phyloP scores from a whole-genome alignment of 2,113 vertebrate species.

The Calypte anna region DNA sequence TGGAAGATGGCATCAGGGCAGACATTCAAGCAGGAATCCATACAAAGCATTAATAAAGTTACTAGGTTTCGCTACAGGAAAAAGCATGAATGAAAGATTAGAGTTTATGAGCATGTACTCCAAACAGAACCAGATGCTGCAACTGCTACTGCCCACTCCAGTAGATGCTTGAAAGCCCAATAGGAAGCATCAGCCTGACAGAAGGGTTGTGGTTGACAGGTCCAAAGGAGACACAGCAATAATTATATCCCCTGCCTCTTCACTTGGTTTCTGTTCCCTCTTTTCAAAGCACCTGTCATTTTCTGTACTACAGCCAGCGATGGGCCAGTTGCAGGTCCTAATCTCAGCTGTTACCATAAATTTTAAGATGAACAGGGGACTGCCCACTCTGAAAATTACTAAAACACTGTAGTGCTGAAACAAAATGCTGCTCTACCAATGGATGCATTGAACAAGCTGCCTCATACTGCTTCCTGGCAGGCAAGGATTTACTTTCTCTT shows the following conservation, averaged over 20 bases:
- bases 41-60: not conserved
- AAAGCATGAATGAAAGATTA: not conserved
- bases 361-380: not conserved
- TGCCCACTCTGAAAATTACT: not conserved
- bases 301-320: not conserved
- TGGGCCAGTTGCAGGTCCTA: not conserved
- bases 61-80: not conserved
- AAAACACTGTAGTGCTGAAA: not conserved
- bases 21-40: not conserved
- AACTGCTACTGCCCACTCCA: not conserved
- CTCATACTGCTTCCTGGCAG: not conserved
- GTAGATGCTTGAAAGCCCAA: not conserved
- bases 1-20: not conserved
- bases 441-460: not conserved
- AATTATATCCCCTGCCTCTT: accelerated
- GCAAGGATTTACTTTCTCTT: conserved; percentile 16
- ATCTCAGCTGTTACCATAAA: not conserved
- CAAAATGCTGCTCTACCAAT: not conserved
- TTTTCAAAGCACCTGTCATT: not conserved
- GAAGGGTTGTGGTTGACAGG: not conserved
- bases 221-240: not conserved
- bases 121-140: not conserved
- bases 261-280: accelerated
- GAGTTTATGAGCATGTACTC: not conserved
- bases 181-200: not conserved